These are phyloP conservation scores for Crossocerus cetratus DNA, from an alignment of 2,888 invertebrate genomes.

Conservation along the genomic window DNA sequence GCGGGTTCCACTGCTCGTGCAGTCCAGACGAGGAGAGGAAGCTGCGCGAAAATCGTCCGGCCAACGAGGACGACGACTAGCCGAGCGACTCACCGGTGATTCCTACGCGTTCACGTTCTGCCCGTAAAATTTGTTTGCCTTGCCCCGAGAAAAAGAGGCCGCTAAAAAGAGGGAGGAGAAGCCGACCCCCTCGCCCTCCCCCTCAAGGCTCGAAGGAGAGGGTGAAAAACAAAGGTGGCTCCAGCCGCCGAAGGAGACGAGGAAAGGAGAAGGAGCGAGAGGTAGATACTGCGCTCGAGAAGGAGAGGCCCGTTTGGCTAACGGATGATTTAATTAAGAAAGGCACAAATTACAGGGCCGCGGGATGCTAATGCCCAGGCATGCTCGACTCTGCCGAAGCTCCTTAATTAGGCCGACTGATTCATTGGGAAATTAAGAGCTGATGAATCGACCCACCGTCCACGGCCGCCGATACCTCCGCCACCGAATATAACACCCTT, in stretches of 20 bases:
- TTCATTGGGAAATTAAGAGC: slow-evolving; percentile 70
- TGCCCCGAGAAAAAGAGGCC: slow-evolving; percentile 60
- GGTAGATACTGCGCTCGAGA: slow-evolving; percentile 35
- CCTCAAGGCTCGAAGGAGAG: slow-evolving; percentile 18
- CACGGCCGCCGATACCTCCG: neutral
- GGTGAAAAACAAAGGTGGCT: slow-evolving; percentile 58
- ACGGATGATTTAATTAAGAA: slow-evolving; percentile 78
- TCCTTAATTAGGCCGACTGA: slow-evolving; percentile 74
- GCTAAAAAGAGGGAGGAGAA: slow-evolving; percentile 36
- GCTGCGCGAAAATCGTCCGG: neutral
- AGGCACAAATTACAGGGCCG: slow-evolving; percentile 77
- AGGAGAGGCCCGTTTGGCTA: slow-evolving; percentile 68
- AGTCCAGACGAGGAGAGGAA: neutral
- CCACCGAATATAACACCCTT: neutral
- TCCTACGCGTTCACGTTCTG: slow-evolving; percentile 47
- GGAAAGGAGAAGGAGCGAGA: slow-evolving; percentile 18
- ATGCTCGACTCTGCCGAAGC: slow-evolving; percentile 70
- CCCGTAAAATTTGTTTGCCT: slow-evolving; percentile 74
- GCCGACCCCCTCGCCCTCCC: neutral
- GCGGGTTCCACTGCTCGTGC: neutral
- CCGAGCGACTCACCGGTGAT: neutral
- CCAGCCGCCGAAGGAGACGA: slow-evolving; percentile 19
- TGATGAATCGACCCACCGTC: slow-evolving; percentile 57
- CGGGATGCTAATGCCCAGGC: slow-evolving; percentile 75
- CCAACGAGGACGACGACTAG: slow-evolving; percentile 6